phyloP scores from a whole-genome alignment of 2,113 vertebrate genomes.

The Cephalopterus ornatus region DNA sequence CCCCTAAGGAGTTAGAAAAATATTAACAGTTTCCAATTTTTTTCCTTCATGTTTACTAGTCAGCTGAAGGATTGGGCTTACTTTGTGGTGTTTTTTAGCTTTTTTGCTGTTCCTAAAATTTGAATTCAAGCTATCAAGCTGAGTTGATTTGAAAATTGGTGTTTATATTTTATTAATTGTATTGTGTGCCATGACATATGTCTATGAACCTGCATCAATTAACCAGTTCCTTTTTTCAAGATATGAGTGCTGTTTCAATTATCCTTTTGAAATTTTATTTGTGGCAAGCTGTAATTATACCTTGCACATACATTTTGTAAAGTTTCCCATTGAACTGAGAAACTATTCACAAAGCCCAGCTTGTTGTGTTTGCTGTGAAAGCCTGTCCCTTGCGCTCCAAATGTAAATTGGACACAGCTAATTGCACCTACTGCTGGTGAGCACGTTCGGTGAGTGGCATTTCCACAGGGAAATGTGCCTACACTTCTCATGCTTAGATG shows the following conservation, averaged over 20 bases:
- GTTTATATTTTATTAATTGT: slow-evolving; percentile 25
- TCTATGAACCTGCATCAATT: slow-evolving; percentile 3
- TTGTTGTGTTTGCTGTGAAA: slow-evolving; percentile 31
- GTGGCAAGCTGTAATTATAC: slow-evolving; percentile 5
- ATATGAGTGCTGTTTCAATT: slow-evolving; percentile 27
- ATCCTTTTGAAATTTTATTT: slow-evolving; percentile 46
- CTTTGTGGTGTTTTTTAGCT: neutral
- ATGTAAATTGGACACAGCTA: slow-evolving; percentile 58
- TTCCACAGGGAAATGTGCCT: slow-evolving; percentile 26
- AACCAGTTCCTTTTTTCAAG: slow-evolving; percentile 32
- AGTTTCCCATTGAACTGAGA: slow-evolving; percentile 14
- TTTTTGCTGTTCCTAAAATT: neutral
- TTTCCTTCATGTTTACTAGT: neutral
- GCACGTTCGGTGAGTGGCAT: neutral
- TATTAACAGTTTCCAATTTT: neutral
- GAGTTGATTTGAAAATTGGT: slow-evolving; percentile 48
- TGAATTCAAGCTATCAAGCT: slow-evolving; percentile 28
- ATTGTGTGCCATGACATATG: slow-evolving; percentile 6
- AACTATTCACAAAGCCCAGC: slow-evolving; percentile 21
- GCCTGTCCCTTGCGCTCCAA: slow-evolving; percentile 18
- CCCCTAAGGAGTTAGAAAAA: neutral
- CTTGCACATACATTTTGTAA: slow-evolving; percentile 14
- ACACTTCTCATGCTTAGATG: neutral
- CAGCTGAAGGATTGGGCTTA: neutral
- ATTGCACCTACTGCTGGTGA: slow-evolving; percentile 30